phyloP scores from a whole-genome alignment of 2,888 invertebrate genomes.

The Athripsodes cinereus region DNA sequence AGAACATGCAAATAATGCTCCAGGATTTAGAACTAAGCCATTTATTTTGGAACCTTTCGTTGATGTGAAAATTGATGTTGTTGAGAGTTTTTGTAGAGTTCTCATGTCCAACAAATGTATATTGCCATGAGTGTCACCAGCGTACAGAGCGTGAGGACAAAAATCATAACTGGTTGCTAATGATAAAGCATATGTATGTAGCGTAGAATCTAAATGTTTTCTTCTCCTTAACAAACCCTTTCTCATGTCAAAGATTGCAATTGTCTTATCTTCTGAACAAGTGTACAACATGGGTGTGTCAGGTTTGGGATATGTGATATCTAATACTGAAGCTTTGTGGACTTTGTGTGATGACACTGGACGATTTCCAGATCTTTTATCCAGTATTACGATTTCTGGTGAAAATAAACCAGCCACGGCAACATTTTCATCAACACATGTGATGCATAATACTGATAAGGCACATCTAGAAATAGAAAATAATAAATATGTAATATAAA shows the following conservation, averaged over 20 bases:
- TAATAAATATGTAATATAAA: no score
- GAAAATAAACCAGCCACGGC: constrained; percentile 52
- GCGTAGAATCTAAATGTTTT: constrained; percentile 39
- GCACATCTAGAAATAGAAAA: constrained; percentile 35
- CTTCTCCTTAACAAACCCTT: constrained; percentile 42
- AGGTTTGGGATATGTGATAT: constrained; percentile 32
- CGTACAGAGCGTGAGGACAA: constrained; percentile 38
- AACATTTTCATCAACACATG: constrained; percentile 39
- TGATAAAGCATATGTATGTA: constrained; percentile 33
- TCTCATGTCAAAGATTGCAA: constrained; percentile 52
- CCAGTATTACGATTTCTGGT: constrained; percentile 50
- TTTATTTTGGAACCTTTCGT: constrained; percentile 42
- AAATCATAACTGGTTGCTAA: constrained; percentile 18
- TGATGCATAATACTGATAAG: constrained; percentile 51
- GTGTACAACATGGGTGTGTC: constrained; percentile 48
- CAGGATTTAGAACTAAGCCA: constrained; percentile 40
- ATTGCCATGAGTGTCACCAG: constrained; percentile 45
- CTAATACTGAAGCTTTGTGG: constrained; percentile 50
- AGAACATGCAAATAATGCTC: constrained; percentile 43
- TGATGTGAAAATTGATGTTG: constrained; percentile 36
- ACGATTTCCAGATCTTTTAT: constrained; percentile 41
- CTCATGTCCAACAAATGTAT: constrained; percentile 38
- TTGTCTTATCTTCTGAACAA: constrained; percentile 53
- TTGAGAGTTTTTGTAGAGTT: constrained; percentile 16
- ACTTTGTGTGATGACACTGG: constrained; percentile 43